Evolutionary conservation across 1,140 invertebrate species (phyloP).

Genomic region (Drosophila varians): DNA sequence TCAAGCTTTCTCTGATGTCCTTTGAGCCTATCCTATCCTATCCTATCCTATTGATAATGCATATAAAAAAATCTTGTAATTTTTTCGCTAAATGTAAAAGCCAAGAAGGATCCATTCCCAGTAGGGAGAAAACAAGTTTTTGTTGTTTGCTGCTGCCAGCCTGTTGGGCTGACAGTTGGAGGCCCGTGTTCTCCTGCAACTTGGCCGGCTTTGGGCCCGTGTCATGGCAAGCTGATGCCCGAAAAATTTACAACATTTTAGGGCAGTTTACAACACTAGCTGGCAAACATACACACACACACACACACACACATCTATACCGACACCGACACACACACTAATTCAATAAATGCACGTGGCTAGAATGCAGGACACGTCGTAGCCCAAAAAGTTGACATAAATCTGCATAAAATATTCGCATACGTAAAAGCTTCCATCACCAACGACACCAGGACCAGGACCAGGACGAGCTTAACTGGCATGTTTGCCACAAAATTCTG

Average conservation of each 20-base stretch:
- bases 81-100: background rate
- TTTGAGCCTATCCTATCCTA: too few species aligned
- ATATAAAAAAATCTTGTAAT: background rate
- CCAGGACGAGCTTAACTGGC: constrained; percentile 57
- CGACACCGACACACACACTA: constrained; percentile 56
- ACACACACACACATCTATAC: too few species aligned
- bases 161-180: constrained; percentile 50
- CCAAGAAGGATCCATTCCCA: constrained; percentile 26
- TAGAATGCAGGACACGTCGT: constrained; percentile 70
- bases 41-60: too few species aligned
- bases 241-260: constrained; percentile 69
- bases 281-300: constrained; percentile 34
- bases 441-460: constrained; percentile 9
- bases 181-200: constrained; percentile 17
- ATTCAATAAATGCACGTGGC: constrained; percentile 77
- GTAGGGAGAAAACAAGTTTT: constrained; percentile 68
- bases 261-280: constrained; percentile 57
- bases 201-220: constrained; percentile 20
- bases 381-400: constrained; percentile 76
- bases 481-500: constrained; percentile 48
- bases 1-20: too few species aligned
- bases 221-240: constrained; percentile 66
- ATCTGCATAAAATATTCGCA: constrained; percentile 81
- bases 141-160: constrained; percentile 34
- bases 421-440: constrained; percentile 66